Conservation (phyloP, 1,140 invertebrate species). For the Cherax destructor region DNA sequence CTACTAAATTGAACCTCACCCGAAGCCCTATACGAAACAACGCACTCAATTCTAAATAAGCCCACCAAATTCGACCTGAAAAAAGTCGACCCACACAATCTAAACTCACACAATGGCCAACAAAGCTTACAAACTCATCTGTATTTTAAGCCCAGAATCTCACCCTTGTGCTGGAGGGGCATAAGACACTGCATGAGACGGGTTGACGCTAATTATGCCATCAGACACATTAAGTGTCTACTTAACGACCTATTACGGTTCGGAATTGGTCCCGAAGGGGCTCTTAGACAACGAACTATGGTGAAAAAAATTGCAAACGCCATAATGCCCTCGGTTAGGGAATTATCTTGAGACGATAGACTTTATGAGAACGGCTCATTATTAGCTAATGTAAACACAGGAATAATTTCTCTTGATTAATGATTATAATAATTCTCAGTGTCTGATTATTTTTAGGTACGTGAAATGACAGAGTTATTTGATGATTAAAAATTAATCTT, state of each 20-base stretch:
- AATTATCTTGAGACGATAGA: background rate
- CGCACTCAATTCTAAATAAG: no score
- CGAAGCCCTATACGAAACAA: no score
- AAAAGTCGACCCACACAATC: no score
- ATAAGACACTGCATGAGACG: background rate
- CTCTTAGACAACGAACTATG: background rate
- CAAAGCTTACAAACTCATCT: background rate
- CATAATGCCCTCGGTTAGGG: background rate
- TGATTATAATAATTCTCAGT: background rate
- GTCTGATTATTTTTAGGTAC: no score
- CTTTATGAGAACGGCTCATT: background rate
- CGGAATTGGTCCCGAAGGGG: background rate
- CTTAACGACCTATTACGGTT: conserved; percentile 13
- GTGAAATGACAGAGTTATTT: no score
- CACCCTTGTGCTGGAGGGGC: background rate
- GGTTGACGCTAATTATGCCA: conserved; percentile 9
- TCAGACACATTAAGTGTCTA: background rate
- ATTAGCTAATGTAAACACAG: background rate
- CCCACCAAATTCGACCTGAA: background rate
- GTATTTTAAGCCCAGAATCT: background rate
- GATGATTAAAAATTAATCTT: no score
- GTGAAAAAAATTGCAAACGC: background rate
- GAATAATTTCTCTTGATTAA: background rate
- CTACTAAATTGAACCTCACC: no score
- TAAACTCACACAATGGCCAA: background rate